Percentiles rank a stretch among this genome's conserved stretches.
Evolutionary conservation across 2,113 vertebrate genomes (phyloP).

Genomic region (Andinoacara biseriatus): DNA sequence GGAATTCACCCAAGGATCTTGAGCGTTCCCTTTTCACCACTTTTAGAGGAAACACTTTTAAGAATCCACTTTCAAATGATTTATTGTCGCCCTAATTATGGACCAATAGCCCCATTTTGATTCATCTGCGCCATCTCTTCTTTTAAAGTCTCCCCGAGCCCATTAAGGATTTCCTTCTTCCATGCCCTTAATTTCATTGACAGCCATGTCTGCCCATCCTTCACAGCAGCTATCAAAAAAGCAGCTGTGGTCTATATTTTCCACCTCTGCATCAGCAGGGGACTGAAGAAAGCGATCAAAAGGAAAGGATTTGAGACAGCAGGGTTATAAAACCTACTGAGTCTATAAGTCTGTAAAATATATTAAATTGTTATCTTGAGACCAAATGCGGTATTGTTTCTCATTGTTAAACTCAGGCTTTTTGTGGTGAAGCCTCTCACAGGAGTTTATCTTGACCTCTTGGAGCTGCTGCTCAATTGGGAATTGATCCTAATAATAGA

Average conservation of each 20-base stretch:
- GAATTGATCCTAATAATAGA: constrained; percentile 27
- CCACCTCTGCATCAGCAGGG: constrained; percentile 41
- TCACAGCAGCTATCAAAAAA: constrained; percentile 54
- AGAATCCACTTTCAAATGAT: constrained; percentile 42
- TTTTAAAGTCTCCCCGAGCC: constrained; percentile 20
- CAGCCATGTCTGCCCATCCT: constrained; percentile 39
- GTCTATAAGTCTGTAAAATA: constrained; percentile 42
- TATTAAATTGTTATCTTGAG: constrained; percentile 55
- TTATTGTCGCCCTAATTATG: constrained; percentile 40
- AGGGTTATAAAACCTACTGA: constrained; percentile 48
- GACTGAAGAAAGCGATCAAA: constrained; percentile 44
- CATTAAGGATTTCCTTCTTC: constrained; percentile 18
- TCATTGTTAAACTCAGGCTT: constrained; percentile 20
- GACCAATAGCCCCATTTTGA: constrained; percentile 11
- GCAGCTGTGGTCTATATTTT: constrained; percentile 65
- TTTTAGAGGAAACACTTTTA: constrained; percentile 27
- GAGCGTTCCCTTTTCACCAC: constrained; percentile 17
- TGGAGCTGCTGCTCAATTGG: constrained; percentile 8
- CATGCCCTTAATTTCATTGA: constrained; percentile 41
- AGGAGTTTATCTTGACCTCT: constrained; percentile 48
- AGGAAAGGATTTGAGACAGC: constrained; percentile 36
- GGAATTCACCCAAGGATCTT: constrained; percentile 31
- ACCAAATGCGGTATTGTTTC: constrained; percentile 31
- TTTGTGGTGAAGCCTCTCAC: constrained; percentile 24
- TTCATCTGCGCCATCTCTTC: constrained; percentile 25